Evolutionary conservation across 2,797 vertebrate genomes (phyloP).

Genomic region (Chelon auratus): DNA sequence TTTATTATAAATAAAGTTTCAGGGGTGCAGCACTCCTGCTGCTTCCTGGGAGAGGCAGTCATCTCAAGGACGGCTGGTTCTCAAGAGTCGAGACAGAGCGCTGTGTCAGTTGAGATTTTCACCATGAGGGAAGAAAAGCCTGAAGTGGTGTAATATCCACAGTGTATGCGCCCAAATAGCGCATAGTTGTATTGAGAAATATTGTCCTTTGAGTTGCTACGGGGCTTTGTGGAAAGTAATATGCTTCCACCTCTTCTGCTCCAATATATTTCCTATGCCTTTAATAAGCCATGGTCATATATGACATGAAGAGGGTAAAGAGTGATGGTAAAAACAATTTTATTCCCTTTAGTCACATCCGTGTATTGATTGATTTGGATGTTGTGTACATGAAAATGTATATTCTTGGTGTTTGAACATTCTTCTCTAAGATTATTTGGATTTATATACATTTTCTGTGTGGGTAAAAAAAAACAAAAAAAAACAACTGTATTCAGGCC

Average conservation of each 20-base stretch:
- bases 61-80: neutral
- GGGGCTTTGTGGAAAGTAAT: conserved; percentile 15
- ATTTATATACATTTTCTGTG: neutral
- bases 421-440: neutral
- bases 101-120: conserved; percentile 13
- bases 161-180: conserved; percentile 17
- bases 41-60: neutral
- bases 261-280: conserved; percentile 10
- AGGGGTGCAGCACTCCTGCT: neutral
- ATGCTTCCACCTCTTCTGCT: conserved; percentile 4
- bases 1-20: neutral
- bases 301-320: neutral
- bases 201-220: conserved; percentile 34
- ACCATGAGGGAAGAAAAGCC: conserved; percentile 11
- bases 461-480: neutral
- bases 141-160: conserved; percentile 56
- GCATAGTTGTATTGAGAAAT: conserved; percentile 38
- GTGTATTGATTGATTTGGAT: no score
- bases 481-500: conserved; percentile 2
- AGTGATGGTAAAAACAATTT: conserved; percentile 7
- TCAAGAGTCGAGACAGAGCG: conserved; percentile 9
- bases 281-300: conserved; percentile 25
- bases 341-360: no score
- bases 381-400: no score
- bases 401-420: neutral